Conservation (phyloP, 1,140 invertebrate genomes). For the Littorina saxatilis region DNA sequence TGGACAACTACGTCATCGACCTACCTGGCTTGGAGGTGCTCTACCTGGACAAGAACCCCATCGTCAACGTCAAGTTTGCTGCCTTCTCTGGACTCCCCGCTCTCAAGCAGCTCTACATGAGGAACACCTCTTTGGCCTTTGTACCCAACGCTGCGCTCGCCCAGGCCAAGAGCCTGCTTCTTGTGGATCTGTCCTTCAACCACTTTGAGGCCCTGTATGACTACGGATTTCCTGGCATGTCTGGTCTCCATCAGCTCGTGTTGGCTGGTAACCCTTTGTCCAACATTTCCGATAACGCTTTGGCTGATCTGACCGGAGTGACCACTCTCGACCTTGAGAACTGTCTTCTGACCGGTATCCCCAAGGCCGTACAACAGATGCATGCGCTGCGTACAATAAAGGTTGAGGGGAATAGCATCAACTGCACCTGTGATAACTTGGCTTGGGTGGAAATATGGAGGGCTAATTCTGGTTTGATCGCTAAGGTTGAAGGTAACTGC, state of each 20-base stretch:
- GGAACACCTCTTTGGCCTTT: slow-evolving; percentile 1
- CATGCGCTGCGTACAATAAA: slow-evolving; percentile 24
- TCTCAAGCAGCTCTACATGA: slow-evolving; percentile 21
- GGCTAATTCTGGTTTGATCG: slow-evolving; percentile 26
- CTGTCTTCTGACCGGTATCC: slow-evolving; percentile 10
- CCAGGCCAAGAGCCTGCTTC: neutral
- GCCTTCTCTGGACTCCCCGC: slow-evolving; percentile 24
- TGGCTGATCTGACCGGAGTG: slow-evolving; percentile 18
- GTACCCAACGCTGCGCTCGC: slow-evolving; percentile 25
- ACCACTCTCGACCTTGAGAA: slow-evolving; percentile 22
- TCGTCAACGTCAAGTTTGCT: slow-evolving; percentile 30
- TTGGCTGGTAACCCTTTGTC: slow-evolving; percentile 35
- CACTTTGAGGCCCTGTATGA: slow-evolving; percentile 22
- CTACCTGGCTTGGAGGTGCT: neutral
- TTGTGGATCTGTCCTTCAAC: slow-evolving; percentile 39
- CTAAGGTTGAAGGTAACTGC: slow-evolving; percentile 28
- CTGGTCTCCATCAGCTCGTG: slow-evolving; percentile 10
- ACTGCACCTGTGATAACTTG: slow-evolving; percentile 32
- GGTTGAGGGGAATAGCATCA: slow-evolving; percentile 26
- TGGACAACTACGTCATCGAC: slow-evolving; percentile 40
- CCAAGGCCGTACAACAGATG: slow-evolving; percentile 23
- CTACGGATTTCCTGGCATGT: slow-evolving; percentile 25
- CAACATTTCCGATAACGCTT: slow-evolving; percentile 26
- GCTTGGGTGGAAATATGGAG: slow-evolving; percentile 36
- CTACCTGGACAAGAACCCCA: slow-evolving; percentile 37